Evolutionary conservation across 2,888 invertebrate genomes (phyloP), one percentile per base, ranked within the genome.

Genomic region (Scelioninae gen. 2): DNA sequence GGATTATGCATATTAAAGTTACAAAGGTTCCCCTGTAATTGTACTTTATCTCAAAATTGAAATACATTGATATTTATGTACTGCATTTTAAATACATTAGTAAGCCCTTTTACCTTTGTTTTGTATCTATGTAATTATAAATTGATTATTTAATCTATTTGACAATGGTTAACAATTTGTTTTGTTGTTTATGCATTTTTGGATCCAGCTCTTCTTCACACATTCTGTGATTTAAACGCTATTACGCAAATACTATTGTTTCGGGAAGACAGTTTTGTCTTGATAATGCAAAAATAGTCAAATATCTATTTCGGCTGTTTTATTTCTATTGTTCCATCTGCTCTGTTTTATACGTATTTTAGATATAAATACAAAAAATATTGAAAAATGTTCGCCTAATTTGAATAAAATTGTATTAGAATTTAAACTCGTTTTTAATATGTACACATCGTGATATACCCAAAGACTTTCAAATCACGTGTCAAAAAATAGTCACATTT

Each of bases 201-300:
- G 39, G 33, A 28, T 69, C 28, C 39, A 61, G 60, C 58, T 35
- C 37, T 25, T 31, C 31, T 37, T 7, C 58, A 74, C 68, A 74
- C 74, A 55, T 57, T 74, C 61, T 55, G 70, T 74, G 72, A 58
- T 74, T 77, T 78, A 80, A 80, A 77, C 13, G 77, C 78, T 81
- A 81, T 58, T 52, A 52, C 43, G 77, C 77, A 80, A 79, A 78
- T 74, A 73, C 79, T 81, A 83, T 77, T 80, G 79, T 63, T 82
- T 79, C 79, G 81, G 84, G 83, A 84, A 85, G 84, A 85, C 84
- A 81, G 78, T 78, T 79, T 81, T 80, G 80, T 80, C 74, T 77
- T 78, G 76, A 81, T 79, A 81, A 81, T 81, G 81, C 80, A 81
- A 82, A 82, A 81, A 80, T 82, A 83, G 78, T 81, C 43, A 53